A percentile compares a stretch with the other conserved stretches of the same genome.
phyloP scores from a whole-genome alignment of 2,888 invertebrate genomes.

The Cyaniris semiargus region DNA sequence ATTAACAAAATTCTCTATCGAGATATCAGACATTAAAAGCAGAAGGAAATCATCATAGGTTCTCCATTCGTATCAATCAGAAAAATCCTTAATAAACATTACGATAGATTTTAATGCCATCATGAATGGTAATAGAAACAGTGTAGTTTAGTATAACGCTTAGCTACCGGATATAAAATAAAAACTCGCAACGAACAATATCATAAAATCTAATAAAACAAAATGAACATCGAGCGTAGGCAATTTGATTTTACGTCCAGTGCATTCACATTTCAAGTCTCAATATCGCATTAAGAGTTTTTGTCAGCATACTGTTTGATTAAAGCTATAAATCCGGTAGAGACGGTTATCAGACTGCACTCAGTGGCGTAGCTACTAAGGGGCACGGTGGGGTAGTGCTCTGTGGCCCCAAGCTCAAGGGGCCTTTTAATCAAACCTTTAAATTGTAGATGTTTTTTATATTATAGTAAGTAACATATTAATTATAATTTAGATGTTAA shows the following conservation, averaged over 20 bases:
- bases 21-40: too few species aligned
- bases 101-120: background rate
- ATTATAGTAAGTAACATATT: too few species aligned
- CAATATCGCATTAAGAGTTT: constrained; percentile 61
- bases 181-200: background rate
- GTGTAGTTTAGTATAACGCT: background rate
- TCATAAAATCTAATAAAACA: constrained; percentile 30
- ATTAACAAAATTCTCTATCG: too few species aligned
- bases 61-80: too few species aligned
- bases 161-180: background rate
- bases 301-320: constrained; percentile 71
- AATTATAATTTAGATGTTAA: too few species aligned
- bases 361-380: constrained; percentile 42
- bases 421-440: too few species aligned
- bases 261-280: constrained; percentile 40
- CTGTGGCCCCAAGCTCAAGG: background rate
- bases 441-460: too few species aligned
- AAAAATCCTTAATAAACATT: background rate
- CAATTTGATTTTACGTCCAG: constrained; percentile 41
- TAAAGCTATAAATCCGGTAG: constrained; percentile 70
- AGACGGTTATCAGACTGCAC: constrained; percentile 63
- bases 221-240: constrained; percentile 30
- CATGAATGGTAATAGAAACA: background rate
- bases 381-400: background rate
- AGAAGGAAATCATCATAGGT: too few species aligned